Conservation (phyloP, 2,113 vertebrate genomes). For the Crotalus horridus region DNA sequence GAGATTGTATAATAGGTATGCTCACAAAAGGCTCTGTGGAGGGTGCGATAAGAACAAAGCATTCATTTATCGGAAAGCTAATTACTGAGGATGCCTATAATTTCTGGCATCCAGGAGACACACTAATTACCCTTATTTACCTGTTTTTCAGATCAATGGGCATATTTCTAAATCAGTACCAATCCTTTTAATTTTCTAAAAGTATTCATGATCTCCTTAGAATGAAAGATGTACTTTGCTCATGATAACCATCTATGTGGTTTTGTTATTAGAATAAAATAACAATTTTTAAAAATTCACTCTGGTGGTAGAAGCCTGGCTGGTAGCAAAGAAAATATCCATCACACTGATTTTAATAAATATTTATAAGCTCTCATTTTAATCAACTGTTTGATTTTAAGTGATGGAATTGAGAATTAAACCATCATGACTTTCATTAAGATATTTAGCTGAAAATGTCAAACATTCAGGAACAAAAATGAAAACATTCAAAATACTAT, state of each 20-base stretch:
- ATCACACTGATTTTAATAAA: not conserved
- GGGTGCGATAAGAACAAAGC: not conserved
- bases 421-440: not conserved
- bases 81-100: not conserved
- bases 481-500: not conserved
- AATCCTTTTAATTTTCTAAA: not conserved
- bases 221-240: not conserved
- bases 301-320: not conserved
- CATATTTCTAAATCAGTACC: not conserved
- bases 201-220: not conserved
- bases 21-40: not conserved
- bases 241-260: not conserved
- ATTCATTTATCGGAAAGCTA: not conserved
- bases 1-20: not conserved
- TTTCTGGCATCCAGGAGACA: not conserved
- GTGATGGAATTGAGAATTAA: not conserved
- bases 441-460: conserved; percentile 9
- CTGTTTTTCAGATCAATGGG: not conserved
- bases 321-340: not conserved
- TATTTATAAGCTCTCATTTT: not conserved
- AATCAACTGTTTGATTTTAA: not conserved
- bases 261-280: not conserved
- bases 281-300: not conserved
- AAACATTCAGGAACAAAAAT: not conserved
- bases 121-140: not conserved